Base-by-base conservation (phyloP, 1,140 invertebrate genomes). In the Bombus haemorrhoidalis region DNA sequence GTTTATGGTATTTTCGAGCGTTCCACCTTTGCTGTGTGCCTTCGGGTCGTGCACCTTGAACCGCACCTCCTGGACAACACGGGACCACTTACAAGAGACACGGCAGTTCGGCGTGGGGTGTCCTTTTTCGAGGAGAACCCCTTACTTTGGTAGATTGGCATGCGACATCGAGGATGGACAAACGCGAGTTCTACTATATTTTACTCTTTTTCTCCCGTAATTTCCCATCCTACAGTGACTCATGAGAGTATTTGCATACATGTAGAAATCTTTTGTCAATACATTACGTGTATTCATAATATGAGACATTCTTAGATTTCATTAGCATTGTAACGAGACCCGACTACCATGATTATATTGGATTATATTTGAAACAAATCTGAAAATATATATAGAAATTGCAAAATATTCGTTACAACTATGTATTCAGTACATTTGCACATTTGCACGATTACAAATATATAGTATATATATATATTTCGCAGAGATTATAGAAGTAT, bases 11-110 rank as follows among this genome's bases (percentile, higher is more conserved):
- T 98, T 98, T 95, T 98, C 98, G 86, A 98, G 96, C 5, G 98
- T 98, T 43, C 98, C 98, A 76, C 98, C 98, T 95, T 98, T 98
- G 93, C 97, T 98, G 94, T 98, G 98, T 92, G 97, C 97, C 95
- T 98, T 98, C 22, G 98, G 98, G 96, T 98, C 98, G 95, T 98
- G 98, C 82, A 98, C 97, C 96, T 98, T 98, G 96, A 98, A 98
- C 93, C 98, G 97, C 94, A 98, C 98, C 97, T 98, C 98, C 98
- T 98, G 97, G 96, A 95, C 94, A 97, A 97, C 97, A 96, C 96
- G 96, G 94, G 96, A 96, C 96, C 96, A 97, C 97, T 97, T 97
- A 97, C 96, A 96, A 97, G 96, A 95, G 95, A 95, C 95, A 95
- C 93, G 93, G 93, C 93, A 94, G 90, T 94, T 94, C 91, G 92